phyloP scores from a whole-genome alignment of 2,113 vertebrate genomes.

The Bungarus multicinctus region DNA sequence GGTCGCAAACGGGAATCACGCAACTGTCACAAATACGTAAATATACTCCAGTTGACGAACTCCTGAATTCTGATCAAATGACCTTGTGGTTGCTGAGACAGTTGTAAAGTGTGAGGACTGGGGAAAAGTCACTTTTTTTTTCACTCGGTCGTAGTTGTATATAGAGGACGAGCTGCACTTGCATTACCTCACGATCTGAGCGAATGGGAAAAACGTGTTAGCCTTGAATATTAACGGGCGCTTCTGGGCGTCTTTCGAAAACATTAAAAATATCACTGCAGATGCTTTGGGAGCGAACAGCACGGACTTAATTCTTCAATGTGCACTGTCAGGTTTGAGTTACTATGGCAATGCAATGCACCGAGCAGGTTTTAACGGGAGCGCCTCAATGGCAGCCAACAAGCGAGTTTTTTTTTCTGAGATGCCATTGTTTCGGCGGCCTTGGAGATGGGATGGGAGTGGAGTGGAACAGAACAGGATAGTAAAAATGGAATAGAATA shows the following conservation, averaged over 20 bases:
- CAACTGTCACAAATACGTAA: no score
- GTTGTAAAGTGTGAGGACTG: no score
- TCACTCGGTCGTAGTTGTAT: not conserved
- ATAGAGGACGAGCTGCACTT: not conserved
- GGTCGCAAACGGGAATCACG: no score
- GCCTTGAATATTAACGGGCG: not conserved
- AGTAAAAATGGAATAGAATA: no score
- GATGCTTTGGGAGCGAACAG: conserved; percentile 12
- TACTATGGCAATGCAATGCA: conserved; percentile 15
- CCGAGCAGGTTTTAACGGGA: not conserved
- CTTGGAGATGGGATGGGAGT: not conserved
- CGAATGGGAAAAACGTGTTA: not conserved
- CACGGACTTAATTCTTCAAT: not conserved
- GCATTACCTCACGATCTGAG: not conserved
- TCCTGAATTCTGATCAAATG: no score
- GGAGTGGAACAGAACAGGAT: no score
- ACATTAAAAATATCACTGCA: conserved; percentile 7
- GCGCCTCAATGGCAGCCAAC: not conserved
- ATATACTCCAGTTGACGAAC: no score
- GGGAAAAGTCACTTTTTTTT: no score
- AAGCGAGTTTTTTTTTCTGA: not conserved
- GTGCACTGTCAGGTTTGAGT: not conserved
- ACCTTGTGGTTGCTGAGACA: no score
- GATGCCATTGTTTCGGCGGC: not conserved
- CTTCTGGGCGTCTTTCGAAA: not conserved